phyloP scores from a whole-genome alignment of 1,140 invertebrate genomes.

The Magallana angulata region DNA sequence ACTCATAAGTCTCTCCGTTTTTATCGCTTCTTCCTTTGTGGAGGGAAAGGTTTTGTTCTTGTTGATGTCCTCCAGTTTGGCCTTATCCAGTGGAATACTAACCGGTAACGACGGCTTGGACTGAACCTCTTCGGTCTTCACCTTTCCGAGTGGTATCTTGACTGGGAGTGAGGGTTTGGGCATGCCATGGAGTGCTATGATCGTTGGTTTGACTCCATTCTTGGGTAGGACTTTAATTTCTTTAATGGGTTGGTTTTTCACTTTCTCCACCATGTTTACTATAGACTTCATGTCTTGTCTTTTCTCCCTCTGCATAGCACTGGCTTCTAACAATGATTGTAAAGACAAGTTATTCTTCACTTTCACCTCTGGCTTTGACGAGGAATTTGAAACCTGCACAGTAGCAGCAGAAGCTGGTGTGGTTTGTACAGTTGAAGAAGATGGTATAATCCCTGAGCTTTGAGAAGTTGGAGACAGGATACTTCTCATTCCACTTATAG shows the following conservation, averaged over 20 bases:
- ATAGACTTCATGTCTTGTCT: slow-evolving; percentile 37
- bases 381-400: background rate
- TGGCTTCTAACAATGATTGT: slow-evolving; percentile 51
- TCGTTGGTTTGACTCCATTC: slow-evolving; percentile 33
- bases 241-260: slow-evolving; percentile 18
- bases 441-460: slow-evolving; percentile 32
- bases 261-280: slow-evolving; percentile 3
- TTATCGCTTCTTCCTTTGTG: slow-evolving; percentile 9
- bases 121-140: background rate
- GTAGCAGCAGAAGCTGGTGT: background rate
- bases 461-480: slow-evolving; percentile 8
- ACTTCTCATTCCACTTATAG: background rate
- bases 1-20: slow-evolving; percentile 34
- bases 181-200: background rate
- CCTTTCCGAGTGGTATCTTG: slow-evolving; percentile 24
- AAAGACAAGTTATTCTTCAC: slow-evolving; percentile 37
- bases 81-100: slow-evolving; percentile 56
- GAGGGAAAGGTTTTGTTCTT: slow-evolving; percentile 6
- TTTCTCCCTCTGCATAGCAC: slow-evolving; percentile 43
- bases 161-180: slow-evolving; percentile 20
- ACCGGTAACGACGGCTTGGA: slow-evolving; percentile 47
- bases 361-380: slow-evolving; percentile 1
- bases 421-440: slow-evolving; percentile 7
- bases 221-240: background rate
- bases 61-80: slow-evolving; percentile 45